Conservation (phyloP, 2,113 vertebrate species). For the Osmerus mordax region DNA sequence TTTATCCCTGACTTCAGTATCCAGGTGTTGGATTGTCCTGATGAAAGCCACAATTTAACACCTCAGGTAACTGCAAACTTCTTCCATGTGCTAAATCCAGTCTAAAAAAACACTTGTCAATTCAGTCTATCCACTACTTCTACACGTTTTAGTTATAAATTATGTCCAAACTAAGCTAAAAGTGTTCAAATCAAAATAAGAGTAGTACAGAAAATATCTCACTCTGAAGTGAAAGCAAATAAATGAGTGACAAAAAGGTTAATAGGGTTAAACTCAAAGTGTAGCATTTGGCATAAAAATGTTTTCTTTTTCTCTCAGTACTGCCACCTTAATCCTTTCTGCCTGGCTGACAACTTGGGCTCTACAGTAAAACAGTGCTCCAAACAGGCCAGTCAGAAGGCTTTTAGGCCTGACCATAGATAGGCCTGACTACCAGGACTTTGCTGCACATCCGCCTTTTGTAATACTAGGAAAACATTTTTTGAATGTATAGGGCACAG, state of each 20-base stretch:
- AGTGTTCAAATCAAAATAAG: too few relatives aligned
- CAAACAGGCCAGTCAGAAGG: conserved; percentile 43
- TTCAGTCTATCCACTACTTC: background rate
- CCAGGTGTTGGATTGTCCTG: conserved; percentile 37
- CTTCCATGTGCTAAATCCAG: too few relatives aligned
- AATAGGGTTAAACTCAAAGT: background rate
- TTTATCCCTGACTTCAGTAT: conserved; percentile 60
- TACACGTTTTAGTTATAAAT: background rate
- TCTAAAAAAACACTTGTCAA: background rate
- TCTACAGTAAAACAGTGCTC: conserved; percentile 59
- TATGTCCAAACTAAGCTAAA: too few relatives aligned
- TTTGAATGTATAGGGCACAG: too few relatives aligned
- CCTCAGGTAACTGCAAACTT: conserved; percentile 33
- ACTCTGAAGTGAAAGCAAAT: too few relatives aligned
- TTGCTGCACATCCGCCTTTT: too few relatives aligned
- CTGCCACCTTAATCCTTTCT: conserved; percentile 66
- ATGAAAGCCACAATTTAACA: conserved; percentile 18
- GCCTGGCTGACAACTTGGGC: conserved; percentile 59
- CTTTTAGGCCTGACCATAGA: background rate
- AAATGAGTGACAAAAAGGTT: too few relatives aligned
- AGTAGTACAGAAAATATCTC: too few relatives aligned
- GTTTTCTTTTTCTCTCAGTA: conserved; percentile 38
- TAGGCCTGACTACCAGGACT: background rate
- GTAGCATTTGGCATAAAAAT: background rate
- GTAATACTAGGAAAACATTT: too few relatives aligned